Percentiles rank a stretch among this genome's conserved stretches.
phyloP scores from a whole-genome alignment of 2,888 invertebrate species.

The Phyto melanocephala region DNA sequence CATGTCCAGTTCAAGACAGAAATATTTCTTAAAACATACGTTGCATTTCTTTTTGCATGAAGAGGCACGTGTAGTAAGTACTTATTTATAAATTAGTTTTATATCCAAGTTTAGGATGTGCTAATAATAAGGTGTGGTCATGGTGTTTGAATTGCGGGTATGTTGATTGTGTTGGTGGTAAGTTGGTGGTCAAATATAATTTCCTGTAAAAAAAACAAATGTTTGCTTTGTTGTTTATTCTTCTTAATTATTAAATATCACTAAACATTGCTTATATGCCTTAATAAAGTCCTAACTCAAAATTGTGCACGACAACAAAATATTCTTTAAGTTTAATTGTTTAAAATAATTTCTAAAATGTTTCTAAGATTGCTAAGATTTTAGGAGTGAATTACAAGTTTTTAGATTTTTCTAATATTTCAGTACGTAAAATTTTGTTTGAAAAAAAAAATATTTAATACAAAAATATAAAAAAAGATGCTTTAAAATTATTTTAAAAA shows the following conservation, averaged over 20 bases:
- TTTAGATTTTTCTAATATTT: too few relatives aligned
- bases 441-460: too few relatives aligned
- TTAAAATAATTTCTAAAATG: too few relatives aligned
- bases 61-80: slow-evolving; percentile 56
- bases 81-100: neutral
- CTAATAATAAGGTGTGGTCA: slow-evolving; percentile 52
- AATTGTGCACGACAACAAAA: too few relatives aligned
- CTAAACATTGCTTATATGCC: neutral
- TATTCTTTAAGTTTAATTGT: too few relatives aligned
- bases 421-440: too few relatives aligned
- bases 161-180: neutral
- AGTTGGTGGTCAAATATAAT: slow-evolving; percentile 29
- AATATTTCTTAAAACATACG: slow-evolving; percentile 31
- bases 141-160: slow-evolving; percentile 36
- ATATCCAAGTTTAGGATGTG: slow-evolving; percentile 44
- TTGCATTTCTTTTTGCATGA: slow-evolving; percentile 48
- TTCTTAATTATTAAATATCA: too few relatives aligned
- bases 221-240: neutral
- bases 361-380: too few relatives aligned
- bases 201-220: slow-evolving; percentile 25
- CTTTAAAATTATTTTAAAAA: too few relatives aligned
- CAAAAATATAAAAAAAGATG: too few relatives aligned
- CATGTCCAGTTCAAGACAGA: slow-evolving; percentile 8
- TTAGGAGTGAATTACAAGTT: too few relatives aligned
- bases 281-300: too few relatives aligned